Evolutionary conservation across 2,888 invertebrate species (phyloP), one percentile per base, ranked within the genome.

Genomic region (Geophilus truncorum): DNA sequence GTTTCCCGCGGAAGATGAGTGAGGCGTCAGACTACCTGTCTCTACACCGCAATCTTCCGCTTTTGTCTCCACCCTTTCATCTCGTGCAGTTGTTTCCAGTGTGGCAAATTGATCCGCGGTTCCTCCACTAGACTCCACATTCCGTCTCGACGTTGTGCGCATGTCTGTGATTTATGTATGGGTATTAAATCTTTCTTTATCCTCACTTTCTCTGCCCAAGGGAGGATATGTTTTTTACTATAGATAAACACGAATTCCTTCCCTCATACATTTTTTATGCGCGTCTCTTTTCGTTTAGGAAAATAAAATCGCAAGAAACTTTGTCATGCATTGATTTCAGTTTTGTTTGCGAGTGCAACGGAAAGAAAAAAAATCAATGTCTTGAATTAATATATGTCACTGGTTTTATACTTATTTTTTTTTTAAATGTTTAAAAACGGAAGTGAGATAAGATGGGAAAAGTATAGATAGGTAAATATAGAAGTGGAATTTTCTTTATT

Each of bases 131-230:
- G n/a, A n/a, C 70, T 70, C 70, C 70, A 70, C 70, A 70, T 70
- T 70, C 70, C 28, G 70, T 70, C 70, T 70, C 70, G 70, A 70
- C 70, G 70, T 70, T 25, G 70, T 70, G 70, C 70, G 70, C 70
- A 70, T 70, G 70, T 70, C 70, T 25, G 70, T 70, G 70, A 70
- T 70, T 70, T 70, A 70, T 70, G 28, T 70, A 25, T 28, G 70
- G 70, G 70, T 70, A 70, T 70, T 70, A 70, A 70, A 70, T 70
- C 70, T 70, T 70, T 70, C 70, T 70, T 70, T 70, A 70, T 70
- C 70, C 70, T 25, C 70, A 70, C 25, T 70, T n/a, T 70, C 25
- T 28, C 70, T 70, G n/a, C 70, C 70, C 70, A 23, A 28, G 70
- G 70, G 70, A 70, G 28, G 70, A 28, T 70, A 70, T 70, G 70